phyloP scores from a whole-genome alignment of 2,888 invertebrate genomes.

The Dexiosoma caninum region DNA sequence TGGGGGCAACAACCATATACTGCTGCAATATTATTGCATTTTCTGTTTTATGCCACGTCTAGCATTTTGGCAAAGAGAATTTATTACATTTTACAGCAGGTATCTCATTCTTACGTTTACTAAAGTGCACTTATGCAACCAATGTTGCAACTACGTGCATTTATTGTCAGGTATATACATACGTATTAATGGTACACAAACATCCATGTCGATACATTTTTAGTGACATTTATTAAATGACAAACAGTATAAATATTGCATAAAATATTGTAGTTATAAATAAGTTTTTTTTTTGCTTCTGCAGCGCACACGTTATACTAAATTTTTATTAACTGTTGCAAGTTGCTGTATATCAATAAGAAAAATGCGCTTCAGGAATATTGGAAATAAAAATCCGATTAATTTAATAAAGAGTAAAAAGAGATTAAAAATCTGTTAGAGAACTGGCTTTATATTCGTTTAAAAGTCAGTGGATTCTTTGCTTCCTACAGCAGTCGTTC shows the following conservation, averaged over 20 bases:
- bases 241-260: constrained; percentile 15
- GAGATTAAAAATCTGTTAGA: too few species aligned
- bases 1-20: neutral
- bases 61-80: constrained; percentile 38
- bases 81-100: constrained; percentile 44
- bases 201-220: constrained; percentile 40
- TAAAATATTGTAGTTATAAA: neutral
- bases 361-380: too few species aligned
- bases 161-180: neutral
- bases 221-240: constrained; percentile 57
- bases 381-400: too few species aligned
- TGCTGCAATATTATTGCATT: constrained; percentile 20
- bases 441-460: too few species aligned
- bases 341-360: too few species aligned
- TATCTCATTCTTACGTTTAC: constrained; percentile 42
- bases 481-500: too few species aligned
- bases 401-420: too few species aligned
- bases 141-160: constrained; percentile 33
- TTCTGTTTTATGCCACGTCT: constrained; percentile 40
- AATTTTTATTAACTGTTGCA: neutral
- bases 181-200: constrained; percentile 10
- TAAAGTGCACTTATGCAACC: constrained; percentile 41
- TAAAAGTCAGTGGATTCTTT: too few species aligned
- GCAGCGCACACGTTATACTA: neutral
- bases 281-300: too few species aligned